These are phyloP conservation scores for Antennarius maculatus DNA, from an alignment of 2,797 vertebrate genomes.

Conservation along the genomic window DNA sequence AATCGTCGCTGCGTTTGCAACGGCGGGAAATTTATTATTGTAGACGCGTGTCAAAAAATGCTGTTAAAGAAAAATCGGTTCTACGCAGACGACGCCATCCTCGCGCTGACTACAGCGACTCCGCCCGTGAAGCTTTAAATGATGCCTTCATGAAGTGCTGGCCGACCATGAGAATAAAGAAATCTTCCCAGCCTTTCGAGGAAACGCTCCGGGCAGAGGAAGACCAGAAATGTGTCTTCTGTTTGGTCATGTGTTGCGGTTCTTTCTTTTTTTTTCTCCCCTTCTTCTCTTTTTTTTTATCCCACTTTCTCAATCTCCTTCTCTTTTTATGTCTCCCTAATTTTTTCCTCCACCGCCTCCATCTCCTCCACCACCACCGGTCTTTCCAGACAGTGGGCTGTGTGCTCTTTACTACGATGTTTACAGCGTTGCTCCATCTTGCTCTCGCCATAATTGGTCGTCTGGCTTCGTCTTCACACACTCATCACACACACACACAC, in stretches of 20 bases:
- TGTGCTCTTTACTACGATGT: conserved; percentile 62
- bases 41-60: not conserved
- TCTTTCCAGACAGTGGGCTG: conserved; percentile 55
- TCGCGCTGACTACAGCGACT: conserved; percentile 2
- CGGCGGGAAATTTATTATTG: no score
- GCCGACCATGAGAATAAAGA: conserved; percentile 23
- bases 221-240: conserved; percentile 24
- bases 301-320: no score
- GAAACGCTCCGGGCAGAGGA: conserved; percentile 35
- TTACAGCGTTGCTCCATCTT: conserved; percentile 60
- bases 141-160: conserved; percentile 26
- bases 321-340: conserved; percentile 24
- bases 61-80: no score
- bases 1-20: no score
- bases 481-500: conserved; percentile 11
- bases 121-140: conserved; percentile 27
- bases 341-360: conserved; percentile 15
- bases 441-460: conserved; percentile 62
- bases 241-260: conserved; percentile 41
- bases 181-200: conserved; percentile 44
- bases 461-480: conserved; percentile 48
- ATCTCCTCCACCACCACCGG: conserved; percentile 19
- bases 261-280: conserved; percentile 21
- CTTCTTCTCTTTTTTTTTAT: conserved; percentile 19
- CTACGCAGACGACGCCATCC: not conserved